phyloP scores from a whole-genome alignment of 2,113 vertebrate species.

The Podocnemis expansa region DNA sequence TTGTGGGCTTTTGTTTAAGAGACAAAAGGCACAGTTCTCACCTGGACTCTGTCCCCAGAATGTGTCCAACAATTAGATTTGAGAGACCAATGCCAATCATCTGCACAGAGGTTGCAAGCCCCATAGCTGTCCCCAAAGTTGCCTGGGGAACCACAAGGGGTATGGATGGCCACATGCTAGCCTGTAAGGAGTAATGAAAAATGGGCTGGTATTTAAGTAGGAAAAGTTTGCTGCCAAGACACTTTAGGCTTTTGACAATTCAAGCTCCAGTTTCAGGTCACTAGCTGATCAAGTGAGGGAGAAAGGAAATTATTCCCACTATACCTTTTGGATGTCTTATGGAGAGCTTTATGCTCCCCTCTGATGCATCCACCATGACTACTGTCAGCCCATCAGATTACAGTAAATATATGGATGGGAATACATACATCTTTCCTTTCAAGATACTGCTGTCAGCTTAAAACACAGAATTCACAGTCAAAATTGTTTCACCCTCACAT shows the following conservation, averaged over 20 bases:
- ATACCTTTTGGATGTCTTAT: background rate
- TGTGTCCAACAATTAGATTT: slow-evolving; percentile 83
- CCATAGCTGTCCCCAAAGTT: slow-evolving; percentile 83
- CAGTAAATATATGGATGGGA: background rate
- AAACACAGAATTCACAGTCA: background rate
- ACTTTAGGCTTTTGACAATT: background rate
- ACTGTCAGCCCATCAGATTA: background rate
- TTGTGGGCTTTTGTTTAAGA: background rate
- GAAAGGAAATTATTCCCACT: background rate
- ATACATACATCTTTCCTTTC: background rate
- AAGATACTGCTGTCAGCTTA: background rate
- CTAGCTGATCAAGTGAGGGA: background rate
- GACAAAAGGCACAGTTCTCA: slow-evolving; percentile 1
- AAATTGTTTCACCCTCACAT: background rate
- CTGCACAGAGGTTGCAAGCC: slow-evolving; percentile 83
- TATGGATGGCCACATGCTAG: slow-evolving; percentile 87
- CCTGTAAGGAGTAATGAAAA: slow-evolving; percentile 52
- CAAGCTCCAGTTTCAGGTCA: background rate
- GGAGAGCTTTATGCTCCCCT: background rate
- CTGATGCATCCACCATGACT: background rate
- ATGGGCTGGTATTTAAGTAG: background rate
- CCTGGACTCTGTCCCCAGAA: slow-evolving; percentile 82
- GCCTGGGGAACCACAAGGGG: slow-evolving; percentile 84
- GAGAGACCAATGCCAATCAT: slow-evolving; percentile 84
- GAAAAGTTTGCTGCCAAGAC: background rate